These are phyloP conservation scores for Drosophila eugracilis DNA, from an alignment of 1,140 invertebrate species.

Conservation along the genomic window DNA sequence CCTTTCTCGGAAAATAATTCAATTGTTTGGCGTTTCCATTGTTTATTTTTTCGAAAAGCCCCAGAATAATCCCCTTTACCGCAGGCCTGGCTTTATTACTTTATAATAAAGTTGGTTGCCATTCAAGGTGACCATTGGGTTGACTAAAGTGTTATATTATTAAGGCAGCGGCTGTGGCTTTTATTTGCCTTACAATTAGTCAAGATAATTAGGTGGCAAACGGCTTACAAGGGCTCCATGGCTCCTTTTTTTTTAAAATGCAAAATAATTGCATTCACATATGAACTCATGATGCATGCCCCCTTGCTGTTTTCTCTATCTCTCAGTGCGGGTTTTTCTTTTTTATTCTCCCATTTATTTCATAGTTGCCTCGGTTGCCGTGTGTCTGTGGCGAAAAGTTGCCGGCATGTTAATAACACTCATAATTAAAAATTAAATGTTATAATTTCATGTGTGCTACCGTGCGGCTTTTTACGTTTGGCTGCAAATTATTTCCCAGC, in stretches of 20 bases:
- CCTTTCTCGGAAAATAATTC: neutral
- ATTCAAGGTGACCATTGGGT: constrained; percentile 6
- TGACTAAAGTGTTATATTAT: constrained; percentile 17
- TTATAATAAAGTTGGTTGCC: neutral
- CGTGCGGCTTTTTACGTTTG: constrained; percentile 56
- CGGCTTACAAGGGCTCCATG: constrained; percentile 35
- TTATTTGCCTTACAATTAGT: constrained; percentile 51
- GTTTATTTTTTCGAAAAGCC: neutral
- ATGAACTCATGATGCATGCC: constrained; percentile 9
- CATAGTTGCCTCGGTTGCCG: constrained; percentile 43
- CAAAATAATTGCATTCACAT: constrained; percentile 65
- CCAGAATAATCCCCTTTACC: neutral
- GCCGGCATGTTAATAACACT: constrained; percentile 75
- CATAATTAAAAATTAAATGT: constrained; percentile 81
- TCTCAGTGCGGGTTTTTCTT: constrained; percentile 23
- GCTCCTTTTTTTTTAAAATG: constrained; percentile 52
- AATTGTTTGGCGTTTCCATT: neutral
- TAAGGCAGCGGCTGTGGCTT: constrained; percentile 4
- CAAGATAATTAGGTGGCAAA: constrained; percentile 53
- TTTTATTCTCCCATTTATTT: constrained; percentile 63
- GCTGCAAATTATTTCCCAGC: constrained; percentile 42
- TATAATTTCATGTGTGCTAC: constrained; percentile 73
- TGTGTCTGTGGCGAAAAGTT: constrained; percentile 68
- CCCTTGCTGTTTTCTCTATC: neutral
- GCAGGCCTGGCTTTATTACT: neutral